Evolutionary conservation across 2,888 invertebrate species (phyloP).

Genomic region (Tillus elongatus): DNA sequence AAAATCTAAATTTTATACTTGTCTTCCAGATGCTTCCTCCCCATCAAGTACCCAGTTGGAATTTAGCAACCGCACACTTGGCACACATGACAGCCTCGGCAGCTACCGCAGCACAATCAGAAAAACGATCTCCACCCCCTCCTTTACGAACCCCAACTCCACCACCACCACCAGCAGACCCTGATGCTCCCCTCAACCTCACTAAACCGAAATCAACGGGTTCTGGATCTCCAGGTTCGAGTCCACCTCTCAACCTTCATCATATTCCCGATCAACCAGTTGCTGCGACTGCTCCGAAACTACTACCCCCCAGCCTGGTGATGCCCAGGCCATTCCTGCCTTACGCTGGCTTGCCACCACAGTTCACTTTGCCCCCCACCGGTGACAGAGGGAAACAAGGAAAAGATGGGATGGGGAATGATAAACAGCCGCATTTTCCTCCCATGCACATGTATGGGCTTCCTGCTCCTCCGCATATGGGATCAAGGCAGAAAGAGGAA

Average conservation of each 20-base stretch:
- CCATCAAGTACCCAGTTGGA: slow-evolving; percentile 51
- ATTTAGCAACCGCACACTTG: slow-evolving; percentile 59
- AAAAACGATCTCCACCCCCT: slow-evolving; percentile 36
- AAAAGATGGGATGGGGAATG: slow-evolving; percentile 34
- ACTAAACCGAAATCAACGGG: slow-evolving; percentile 67
- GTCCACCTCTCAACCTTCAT: slow-evolving; percentile 39
- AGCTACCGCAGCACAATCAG: slow-evolving; percentile 17
- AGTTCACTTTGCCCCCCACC: slow-evolving; percentile 41
- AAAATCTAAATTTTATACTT: too few relatives aligned
- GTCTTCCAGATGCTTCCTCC: slow-evolving; percentile 49
- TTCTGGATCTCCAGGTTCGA: slow-evolving; percentile 48
- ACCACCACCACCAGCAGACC: slow-evolving; percentile 44
- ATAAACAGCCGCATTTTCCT: slow-evolving; percentile 34
- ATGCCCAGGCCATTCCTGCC: slow-evolving; percentile 52
- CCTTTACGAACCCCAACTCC: slow-evolving; percentile 36
- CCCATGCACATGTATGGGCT: slow-evolving; percentile 41
- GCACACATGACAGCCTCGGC: slow-evolving; percentile 51
- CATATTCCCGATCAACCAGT: slow-evolving; percentile 46
- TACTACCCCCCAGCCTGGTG: slow-evolving; percentile 51
- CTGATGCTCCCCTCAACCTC: slow-evolving; percentile 80
- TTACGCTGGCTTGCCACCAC: slow-evolving; percentile 53
- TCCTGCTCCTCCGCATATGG: slow-evolving; percentile 35
- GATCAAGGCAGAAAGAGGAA: slow-evolving; percentile 17
- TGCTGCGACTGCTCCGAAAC: slow-evolving; percentile 49
- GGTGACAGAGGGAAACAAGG: slow-evolving; percentile 32